A percentile compares a stretch with the other conserved stretches of the same genome.
Evolutionary conservation across 1,140 invertebrate genomes (phyloP).

Genomic region (Tetragonula clypearis): DNA sequence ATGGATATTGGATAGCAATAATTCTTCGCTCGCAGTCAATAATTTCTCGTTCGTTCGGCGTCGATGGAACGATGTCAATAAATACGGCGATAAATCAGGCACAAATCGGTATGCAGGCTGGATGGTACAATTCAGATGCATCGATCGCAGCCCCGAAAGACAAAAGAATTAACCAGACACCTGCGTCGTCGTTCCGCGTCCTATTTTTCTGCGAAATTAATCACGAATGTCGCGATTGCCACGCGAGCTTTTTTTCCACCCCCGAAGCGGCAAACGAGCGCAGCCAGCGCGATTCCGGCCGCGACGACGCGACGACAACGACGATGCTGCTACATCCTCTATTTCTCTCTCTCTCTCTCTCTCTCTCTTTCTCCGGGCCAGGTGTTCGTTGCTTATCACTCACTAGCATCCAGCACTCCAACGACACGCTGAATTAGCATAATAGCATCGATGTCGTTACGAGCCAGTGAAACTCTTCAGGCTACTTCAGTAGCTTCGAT

Average conservation of each 20-base stretch:
- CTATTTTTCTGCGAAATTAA: slow-evolving; percentile 46
- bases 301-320: background rate
- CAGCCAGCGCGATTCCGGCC: background rate
- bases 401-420: slow-evolving; percentile 36
- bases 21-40: slow-evolving; percentile 31
- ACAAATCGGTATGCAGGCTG: slow-evolving; percentile 8
- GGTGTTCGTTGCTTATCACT: slow-evolving; percentile 55
- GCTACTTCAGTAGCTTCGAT: slow-evolving; percentile 59
- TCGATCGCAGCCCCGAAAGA: slow-evolving; percentile 20
- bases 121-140: slow-evolving; percentile 16
- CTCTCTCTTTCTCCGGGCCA: background rate
- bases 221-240: slow-evolving; percentile 42
- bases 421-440: slow-evolving; percentile 71
- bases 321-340: background rate
- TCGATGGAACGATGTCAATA: slow-evolving; percentile 34
- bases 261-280: background rate
- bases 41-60: slow-evolving; percentile 19
- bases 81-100: slow-evolving; percentile 38
- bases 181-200: slow-evolving; percentile 28
- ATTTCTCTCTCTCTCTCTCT: background rate
- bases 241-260: slow-evolving; percentile 11
- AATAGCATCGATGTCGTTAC: slow-evolving; percentile 65
- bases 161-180: slow-evolving; percentile 52
- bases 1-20: slow-evolving; percentile 25
- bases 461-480: slow-evolving; percentile 50